Conservation (phyloP, 2,113 vertebrate species). For the Brachionichthys hirsutus region DNA sequence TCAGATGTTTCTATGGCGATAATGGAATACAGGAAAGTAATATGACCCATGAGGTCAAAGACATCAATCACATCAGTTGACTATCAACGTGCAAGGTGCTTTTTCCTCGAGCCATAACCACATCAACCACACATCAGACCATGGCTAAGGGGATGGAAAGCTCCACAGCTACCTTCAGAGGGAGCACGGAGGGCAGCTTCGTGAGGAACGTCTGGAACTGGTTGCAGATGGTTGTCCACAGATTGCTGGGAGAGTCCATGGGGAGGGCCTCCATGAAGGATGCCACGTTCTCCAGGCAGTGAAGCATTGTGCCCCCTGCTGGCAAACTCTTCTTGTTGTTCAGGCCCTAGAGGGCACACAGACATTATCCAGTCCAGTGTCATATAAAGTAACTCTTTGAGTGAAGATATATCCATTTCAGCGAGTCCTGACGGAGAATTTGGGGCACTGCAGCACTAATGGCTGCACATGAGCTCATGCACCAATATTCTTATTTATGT, state of each 20-base stretch:
- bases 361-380: conserved; percentile 47
- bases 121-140: conserved; percentile 62
- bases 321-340: conserved; percentile 98
- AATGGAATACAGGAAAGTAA: conserved; percentile 21
- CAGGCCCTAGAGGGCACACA: conserved; percentile 82
- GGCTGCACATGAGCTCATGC: conserved; percentile 25
- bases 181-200: conserved; percentile 93
- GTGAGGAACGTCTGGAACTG: conserved; percentile 98
- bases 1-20: conserved; percentile 11
- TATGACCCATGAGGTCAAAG: conserved; percentile 61
- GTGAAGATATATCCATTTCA: conserved; percentile 56
- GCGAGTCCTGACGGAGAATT: conserved; percentile 45
- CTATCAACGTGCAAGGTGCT: conserved; percentile 36
- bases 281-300: conserved; percentile 97
- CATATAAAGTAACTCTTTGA: conserved; percentile 56
- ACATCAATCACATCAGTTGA: conserved; percentile 57
- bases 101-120: conserved; percentile 54
- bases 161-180: conserved; percentile 88
- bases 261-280: conserved; percentile 97
- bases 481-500: conserved; percentile 15
- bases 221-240: conserved; percentile 97
- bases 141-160: conserved; percentile 48
- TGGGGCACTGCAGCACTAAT: conserved; percentile 32
- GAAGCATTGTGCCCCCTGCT: conserved; percentile 94
- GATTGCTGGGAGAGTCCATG: conserved; percentile 98